Evolutionary conservation across 2,797 vertebrate species (phyloP), one percentile per base, ranked within the genome.

Genomic region (Tamandua tetradactyla): DNA sequence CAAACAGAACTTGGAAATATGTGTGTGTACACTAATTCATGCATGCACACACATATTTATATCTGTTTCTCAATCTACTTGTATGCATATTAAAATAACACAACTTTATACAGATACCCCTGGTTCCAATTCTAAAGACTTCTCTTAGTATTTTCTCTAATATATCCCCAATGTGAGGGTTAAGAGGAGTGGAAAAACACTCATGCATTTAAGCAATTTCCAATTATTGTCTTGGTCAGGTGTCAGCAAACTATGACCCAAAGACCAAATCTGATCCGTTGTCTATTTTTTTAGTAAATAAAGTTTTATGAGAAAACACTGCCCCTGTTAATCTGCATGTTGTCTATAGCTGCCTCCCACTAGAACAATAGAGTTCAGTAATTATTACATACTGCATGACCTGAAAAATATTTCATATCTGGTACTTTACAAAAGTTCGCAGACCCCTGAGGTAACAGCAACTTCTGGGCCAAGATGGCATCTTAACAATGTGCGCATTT

Each of bases 331-430:
- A 89, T 47, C 37, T 61, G 89, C 23, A 57, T 47, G 79, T 55
- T 83, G 32, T 71, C 84, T 82, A 22, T 1, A 0, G 23, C 42
- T 7, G 13, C 10, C 74, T 90, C 78, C 49, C 20, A 74, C 32
- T 47, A 78, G 42, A 82, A 83, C 9, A 82, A n/a, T 69, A 68
- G 42, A 82, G 88, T 5, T 64, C 35, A 94, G 13, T 23, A 68
- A 72, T 61, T 40, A 57, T 7, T 4, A 79, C 42, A 87, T 27
- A 40, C 40, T 49, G 2, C 59, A 40, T 23, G 15, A 37, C 59
- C 85, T 64, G 68, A 57, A 69, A 89, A 95, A 72, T 71, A 78
- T 61, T 78, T 91, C 69, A 44, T 61, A 37, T 59, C 32, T 52
- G 8, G 27, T 3, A 27, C 69, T 69, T 87, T 79, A 61, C 4